These are phyloP conservation scores for Chaenodraco wilsoni DNA, from an alignment of 2,797 vertebrate species.

Conservation along the genomic window DNA sequence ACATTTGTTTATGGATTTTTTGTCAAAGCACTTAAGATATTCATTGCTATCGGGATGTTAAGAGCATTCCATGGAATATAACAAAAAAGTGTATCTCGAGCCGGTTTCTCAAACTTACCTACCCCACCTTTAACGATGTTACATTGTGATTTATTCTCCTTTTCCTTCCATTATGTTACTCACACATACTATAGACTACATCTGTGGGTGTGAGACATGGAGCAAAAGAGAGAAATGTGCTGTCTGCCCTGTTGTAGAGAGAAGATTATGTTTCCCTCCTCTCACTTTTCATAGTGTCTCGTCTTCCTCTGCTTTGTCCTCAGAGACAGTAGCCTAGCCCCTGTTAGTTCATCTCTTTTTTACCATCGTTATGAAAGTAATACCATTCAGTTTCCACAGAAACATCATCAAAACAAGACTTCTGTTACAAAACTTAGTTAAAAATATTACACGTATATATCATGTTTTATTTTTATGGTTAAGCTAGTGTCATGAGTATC, in stretches of 20 bases:
- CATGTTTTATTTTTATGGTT: background rate
- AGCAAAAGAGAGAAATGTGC: slow-evolving; percentile 16
- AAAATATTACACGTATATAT: background rate
- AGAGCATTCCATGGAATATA: too few relatives aligned
- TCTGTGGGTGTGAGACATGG: slow-evolving; percentile 5
- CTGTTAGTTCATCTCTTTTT: slow-evolving; percentile 10
- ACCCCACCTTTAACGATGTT: background rate
- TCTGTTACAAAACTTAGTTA: background rate
- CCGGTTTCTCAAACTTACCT: too few relatives aligned
- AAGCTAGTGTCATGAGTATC: background rate
- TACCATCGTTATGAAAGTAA: slow-evolving; percentile 3
- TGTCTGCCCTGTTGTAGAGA: slow-evolving; percentile 21
- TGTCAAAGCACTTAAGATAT: too few relatives aligned
- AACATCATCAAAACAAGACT: slow-evolving; percentile 16
- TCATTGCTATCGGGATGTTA: too few relatives aligned
- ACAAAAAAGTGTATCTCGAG: too few relatives aligned
- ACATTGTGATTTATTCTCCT: background rate
- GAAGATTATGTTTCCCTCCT: slow-evolving; percentile 41
- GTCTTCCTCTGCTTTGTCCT: slow-evolving; percentile 44
- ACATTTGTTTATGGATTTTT: too few relatives aligned
- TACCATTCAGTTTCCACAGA: slow-evolving; percentile 7
- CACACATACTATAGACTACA: background rate
- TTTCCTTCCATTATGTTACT: background rate
- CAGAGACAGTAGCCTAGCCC: slow-evolving; percentile 11
- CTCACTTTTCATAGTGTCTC: slow-evolving; percentile 19